Evolutionary conservation across 2,888 invertebrate genomes (phyloP).

Genomic region (Caenorhabditis sp.): DNA sequence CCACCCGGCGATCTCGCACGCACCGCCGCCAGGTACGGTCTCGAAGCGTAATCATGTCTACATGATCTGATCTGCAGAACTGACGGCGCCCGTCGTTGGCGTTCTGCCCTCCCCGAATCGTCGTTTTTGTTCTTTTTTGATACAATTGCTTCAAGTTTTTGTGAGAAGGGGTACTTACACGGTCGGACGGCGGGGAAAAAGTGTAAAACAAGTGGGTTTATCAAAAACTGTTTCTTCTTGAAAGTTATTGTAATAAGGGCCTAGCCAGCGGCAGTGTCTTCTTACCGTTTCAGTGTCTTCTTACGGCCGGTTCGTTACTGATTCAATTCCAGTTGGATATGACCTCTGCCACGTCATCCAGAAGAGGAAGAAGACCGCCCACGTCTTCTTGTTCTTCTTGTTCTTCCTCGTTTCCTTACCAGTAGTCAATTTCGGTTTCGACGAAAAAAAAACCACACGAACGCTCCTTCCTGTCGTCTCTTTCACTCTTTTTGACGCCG

Average conservation of each 20-base stretch:
- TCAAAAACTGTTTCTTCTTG: conserved; percentile 43
- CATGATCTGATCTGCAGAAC: conserved; percentile 22
- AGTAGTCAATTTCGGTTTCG: conserved; percentile 44
- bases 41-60: conserved; percentile 30
- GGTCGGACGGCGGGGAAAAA: not conserved
- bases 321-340: no score
- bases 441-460: conserved; percentile 16
- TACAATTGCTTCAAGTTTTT: conserved; percentile 44
- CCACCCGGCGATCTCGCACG: conserved; percentile 26
- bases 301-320: no score
- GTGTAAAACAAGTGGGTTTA: conserved; percentile 54
- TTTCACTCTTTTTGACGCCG: conserved; percentile 51
- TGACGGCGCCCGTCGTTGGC: not conserved
- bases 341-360: conserved; percentile 28
- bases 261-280: conserved; percentile 7
- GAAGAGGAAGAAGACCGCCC: not conserved
- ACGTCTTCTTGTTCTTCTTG: not conserved
- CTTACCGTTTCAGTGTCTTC: no score
- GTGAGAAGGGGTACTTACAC: conserved; percentile 36
- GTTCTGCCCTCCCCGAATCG: not conserved
- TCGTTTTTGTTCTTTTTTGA: conserved; percentile 35
- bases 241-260: conserved; percentile 53
- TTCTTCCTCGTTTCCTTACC: conserved; percentile 13
- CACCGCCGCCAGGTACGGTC: conserved; percentile 22
- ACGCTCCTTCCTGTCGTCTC: conserved; percentile 8